Conservation (phyloP, 2,888 invertebrate species). For the Cryptosula pallasiana region DNA sequence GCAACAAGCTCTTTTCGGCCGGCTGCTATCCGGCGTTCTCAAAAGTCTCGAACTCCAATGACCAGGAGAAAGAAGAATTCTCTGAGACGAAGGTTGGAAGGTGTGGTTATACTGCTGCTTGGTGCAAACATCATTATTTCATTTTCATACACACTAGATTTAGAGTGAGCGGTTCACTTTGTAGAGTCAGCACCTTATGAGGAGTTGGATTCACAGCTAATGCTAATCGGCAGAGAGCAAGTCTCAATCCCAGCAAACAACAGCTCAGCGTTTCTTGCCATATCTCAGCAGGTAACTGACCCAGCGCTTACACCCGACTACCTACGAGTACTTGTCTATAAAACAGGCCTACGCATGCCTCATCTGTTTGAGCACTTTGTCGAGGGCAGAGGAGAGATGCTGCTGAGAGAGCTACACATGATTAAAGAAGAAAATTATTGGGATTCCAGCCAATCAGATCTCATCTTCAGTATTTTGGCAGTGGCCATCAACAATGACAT, state of each 20-base stretch:
- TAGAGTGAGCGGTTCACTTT: too few species aligned
- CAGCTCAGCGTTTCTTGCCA: neutral
- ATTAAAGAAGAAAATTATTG: neutral
- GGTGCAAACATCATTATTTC: too few species aligned
- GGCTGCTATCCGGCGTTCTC: too few species aligned
- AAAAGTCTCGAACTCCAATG: too few species aligned
- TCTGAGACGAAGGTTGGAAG: too few species aligned
- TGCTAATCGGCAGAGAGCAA: neutral
- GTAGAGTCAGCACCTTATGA: neutral
- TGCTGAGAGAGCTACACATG: neutral
- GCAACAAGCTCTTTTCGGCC: too few species aligned
- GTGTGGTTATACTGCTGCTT: too few species aligned
- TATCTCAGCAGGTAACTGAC: neutral
- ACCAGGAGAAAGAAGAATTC: too few species aligned
- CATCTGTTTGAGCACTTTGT: neutral
- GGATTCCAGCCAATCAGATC: neutral
- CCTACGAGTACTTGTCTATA: neutral
- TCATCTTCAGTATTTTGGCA: neutral
- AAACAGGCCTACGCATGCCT: neutral
- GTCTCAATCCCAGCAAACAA: neutral
- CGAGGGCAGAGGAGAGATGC: neutral
- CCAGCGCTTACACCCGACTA: neutral
- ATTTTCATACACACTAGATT: too few species aligned
- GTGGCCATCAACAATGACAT: neutral
- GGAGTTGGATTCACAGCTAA: neutral